Evolutionary conservation across 2,888 invertebrate species (phyloP), one percentile per base, ranked within the genome.

Genomic region (Philhelius pedissequus): DNA sequence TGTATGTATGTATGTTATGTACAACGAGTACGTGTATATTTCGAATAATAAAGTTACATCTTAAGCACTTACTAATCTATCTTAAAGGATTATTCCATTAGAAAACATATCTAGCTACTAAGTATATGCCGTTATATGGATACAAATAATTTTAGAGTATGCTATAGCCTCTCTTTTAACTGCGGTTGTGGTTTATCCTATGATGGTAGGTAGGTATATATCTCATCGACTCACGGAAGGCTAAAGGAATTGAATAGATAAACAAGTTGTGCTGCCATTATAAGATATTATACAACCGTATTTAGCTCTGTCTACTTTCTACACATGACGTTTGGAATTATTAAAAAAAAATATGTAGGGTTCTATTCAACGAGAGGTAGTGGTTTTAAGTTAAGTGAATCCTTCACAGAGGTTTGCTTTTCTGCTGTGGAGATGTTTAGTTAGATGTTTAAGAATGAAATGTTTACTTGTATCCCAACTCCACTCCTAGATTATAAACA

Each of bases 81-180:
- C 76, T 77, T 71, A 82, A 77, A 71, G 81, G 81, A 76, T 82
- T 77, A 82, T 81, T 43, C 71, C 76, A 66, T 71, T 64, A 71
- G 76, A 81, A 81, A 77, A 68, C 70, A 25, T 70, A 76, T 70
- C 64, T 50, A 8, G n/a, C 9, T 62, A 20, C 3, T 8, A 18
- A 4, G 9, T 43, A 43, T 18, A 11, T 20, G 5, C 3, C 4
- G n/a, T n/a, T 20, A 20, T 11, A 20, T 71, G 66, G 27, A 76
- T 70, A 76, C 58, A 43, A 60, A 43, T 40, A 71, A 71, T 71
- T 76, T 66, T 66, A 82, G 76, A 76, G 66, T 50, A 58, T 56
- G 76, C 58, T 71, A 66, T 76, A 56, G 50, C 70, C 27, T 32
- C 70, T 70, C 32, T 32, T 32, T 82, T 60, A 60, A 73, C 52